Evolutionary conservation across 1,140 invertebrate genomes (phyloP), one percentile per base, ranked within the genome.

Genomic region (Drosophila paulistorum): DNA sequence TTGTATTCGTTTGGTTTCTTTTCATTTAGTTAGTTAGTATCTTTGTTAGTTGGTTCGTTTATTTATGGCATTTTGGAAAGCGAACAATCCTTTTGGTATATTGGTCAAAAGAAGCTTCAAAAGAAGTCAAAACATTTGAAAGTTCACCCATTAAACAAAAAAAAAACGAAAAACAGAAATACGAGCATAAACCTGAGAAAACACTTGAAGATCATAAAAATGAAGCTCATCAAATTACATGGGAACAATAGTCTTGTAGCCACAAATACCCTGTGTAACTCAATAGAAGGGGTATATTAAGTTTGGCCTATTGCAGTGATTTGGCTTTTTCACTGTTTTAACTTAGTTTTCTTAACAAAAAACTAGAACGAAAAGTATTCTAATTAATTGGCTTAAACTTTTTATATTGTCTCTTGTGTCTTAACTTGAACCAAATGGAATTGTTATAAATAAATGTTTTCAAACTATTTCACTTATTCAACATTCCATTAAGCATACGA

Each of bases 11-110:
- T 37, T 37, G 5, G 35, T 35, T 35, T 11, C 9, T 39, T 58
- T 39, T 39, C 37, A 39, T 35, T 71, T 39, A 23, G 54, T 51
- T 51, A 51, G 45, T 23, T 51, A 51, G 7, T 48, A 48, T 48
- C 45, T 48, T 17, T 20, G 45, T 20, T 23, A 23, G 64, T 67
- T 71, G 68, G 11, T 39, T 73, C 5, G 30, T 30, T 66, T 68
- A 65, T 71, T 77, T 79, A 79, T 79, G 77, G 71, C 71, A 76
- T 80, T 30, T 83, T 84, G 51, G 81, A 84, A 81, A 86, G 78
- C 68, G 62, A 54, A 68, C 82, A 73, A 76, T 74, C 71, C 68
- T 45, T 78, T 69, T 66, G 54, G 59, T 69, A 65, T 80, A 68
- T 72, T 72, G 57, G 45, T 23, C 45, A 48, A 10, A 20, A 14